These are phyloP conservation scores for Anadara kagoshimensis DNA, from an alignment of 1,140 invertebrate species.

Conservation along the genomic window DNA sequence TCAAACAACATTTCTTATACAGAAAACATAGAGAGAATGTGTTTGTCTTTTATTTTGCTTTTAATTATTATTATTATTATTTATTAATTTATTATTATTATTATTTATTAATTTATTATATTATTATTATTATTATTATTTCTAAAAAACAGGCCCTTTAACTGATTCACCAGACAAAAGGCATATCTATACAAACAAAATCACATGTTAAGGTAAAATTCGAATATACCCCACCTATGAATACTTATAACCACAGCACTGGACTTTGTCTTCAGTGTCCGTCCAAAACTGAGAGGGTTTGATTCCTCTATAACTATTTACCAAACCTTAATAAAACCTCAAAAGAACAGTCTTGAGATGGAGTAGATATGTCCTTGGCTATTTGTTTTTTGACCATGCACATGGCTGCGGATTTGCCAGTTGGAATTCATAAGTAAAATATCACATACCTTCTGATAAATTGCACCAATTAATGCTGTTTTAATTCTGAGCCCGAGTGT, in stretches of 20 bases:
- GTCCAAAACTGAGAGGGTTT: background rate
- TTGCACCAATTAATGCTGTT: conserved; percentile 91
- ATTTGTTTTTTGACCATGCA: no score
- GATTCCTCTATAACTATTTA: background rate
- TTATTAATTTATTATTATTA: no score
- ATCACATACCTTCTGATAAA: conserved; percentile 88
- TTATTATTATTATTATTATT: no score
- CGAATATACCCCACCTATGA: no score
- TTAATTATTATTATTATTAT: no score
- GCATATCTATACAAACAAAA: background rate
- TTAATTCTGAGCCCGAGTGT: conserved; percentile 91
- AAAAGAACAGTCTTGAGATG: background rate
- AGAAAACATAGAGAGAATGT: background rate
- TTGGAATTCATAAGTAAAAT: background rate
- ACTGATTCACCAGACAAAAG: no score
- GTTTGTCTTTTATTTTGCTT: no score
- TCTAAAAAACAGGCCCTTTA: no score
- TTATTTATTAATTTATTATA: no score
- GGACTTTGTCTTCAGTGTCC: background rate
- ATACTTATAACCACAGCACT: background rate
- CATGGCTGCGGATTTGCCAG: no score
- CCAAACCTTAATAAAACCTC: background rate
- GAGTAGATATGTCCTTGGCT: background rate
- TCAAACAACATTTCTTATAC: background rate
- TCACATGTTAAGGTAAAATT: background rate